A percentile compares a stretch with the other conserved stretches of the same genome.
phyloP scores from a whole-genome alignment of 2,888 invertebrate genomes.

The Calephelis perditalis region DNA sequence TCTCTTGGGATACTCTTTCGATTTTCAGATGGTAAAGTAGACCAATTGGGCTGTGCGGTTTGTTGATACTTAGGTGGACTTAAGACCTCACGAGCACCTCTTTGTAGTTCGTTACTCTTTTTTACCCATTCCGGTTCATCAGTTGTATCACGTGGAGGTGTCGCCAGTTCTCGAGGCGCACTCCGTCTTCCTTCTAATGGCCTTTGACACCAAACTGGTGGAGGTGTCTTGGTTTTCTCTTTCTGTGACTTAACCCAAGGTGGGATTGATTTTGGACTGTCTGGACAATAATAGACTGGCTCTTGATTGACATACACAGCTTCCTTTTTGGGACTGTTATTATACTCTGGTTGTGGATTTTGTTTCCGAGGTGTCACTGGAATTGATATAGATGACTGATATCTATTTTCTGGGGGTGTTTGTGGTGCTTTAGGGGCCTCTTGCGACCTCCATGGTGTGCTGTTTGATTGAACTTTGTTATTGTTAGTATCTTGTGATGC shows the following conservation, averaged over 20 bases:
- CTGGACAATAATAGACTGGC: constrained; percentile 65
- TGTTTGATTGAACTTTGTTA: constrained; percentile 48
- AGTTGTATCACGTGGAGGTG: constrained; percentile 59
- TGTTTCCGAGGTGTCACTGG: constrained; percentile 63
- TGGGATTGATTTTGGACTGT: constrained; percentile 65
- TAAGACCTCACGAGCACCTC: constrained; percentile 54
- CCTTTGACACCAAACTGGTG: constrained; percentile 65
- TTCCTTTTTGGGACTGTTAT: constrained; percentile 54
- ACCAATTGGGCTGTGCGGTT: constrained; percentile 63
- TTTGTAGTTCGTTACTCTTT: constrained; percentile 64
- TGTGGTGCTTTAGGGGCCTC: constrained; percentile 41
- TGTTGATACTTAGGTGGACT: constrained; percentile 69
- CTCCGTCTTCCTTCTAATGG: constrained; percentile 61
- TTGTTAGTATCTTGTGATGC: constrained; percentile 50
- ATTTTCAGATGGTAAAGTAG: constrained; percentile 65
- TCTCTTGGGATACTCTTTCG: constrained; percentile 65
- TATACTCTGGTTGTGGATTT: constrained; percentile 50
- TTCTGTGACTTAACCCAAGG: constrained; percentile 70
- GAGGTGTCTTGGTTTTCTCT: constrained; percentile 71
- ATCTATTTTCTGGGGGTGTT: constrained; percentile 53
- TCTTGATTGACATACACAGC: constrained; percentile 67
- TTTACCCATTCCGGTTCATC: constrained; percentile 69
- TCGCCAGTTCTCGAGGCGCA: constrained; percentile 54
- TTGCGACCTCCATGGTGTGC: constrained; percentile 49
- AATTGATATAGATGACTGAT: constrained; percentile 70